Evolutionary conservation across 2,113 vertebrate genomes (phyloP), one percentile per base, ranked within the genome.

Genomic region (Heloderma charlesbogerti): DNA sequence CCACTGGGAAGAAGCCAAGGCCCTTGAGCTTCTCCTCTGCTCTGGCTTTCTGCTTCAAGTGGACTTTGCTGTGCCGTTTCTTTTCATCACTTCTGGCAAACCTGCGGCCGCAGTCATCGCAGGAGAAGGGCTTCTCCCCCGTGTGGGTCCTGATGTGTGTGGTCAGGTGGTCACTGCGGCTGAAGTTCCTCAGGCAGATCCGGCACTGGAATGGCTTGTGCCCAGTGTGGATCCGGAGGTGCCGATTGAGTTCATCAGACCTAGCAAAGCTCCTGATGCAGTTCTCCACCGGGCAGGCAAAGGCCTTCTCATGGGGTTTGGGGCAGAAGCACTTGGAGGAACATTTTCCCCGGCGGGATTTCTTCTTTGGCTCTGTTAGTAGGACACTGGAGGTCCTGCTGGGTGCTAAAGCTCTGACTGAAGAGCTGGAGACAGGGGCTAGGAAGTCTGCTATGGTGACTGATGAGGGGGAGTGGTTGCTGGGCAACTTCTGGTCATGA

Each of bases 141-240:
- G 99, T 99, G 98, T 99, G 99, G 89, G 99, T 99, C 96, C 99
- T 97, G 96, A 99, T 99, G 97, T 99, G 99, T 45, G 99, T 99
- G 96, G 99, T 99, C 74, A 99, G 98, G 97, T 99, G 99, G 95
- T 99, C 99, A 48, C 99, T 99, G 92, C 99, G 98, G 97, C 99
- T 99, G 97, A 99, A 99, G 94, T 98, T 99, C 93, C 99, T 97
- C 97, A 99, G 94, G 96, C 99, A 99, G 97, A 99, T 99, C 96
- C 99, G 98, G 96, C 99, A 99, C 97, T 99, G 99, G 97, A 99
- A 99, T 63, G 99, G 99, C 85, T 99, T 99, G 98, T 99, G 99
- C 85, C 99, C 99, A 0, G 99, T 99, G 95, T 99, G 99, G 97
- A 99, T 99, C 75, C 99, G 98, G 92, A 99, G 98, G 98, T 99